phyloP scores from a whole-genome alignment of 2,113 vertebrate species.

The Calyptommatus sinebrachiatus region DNA sequence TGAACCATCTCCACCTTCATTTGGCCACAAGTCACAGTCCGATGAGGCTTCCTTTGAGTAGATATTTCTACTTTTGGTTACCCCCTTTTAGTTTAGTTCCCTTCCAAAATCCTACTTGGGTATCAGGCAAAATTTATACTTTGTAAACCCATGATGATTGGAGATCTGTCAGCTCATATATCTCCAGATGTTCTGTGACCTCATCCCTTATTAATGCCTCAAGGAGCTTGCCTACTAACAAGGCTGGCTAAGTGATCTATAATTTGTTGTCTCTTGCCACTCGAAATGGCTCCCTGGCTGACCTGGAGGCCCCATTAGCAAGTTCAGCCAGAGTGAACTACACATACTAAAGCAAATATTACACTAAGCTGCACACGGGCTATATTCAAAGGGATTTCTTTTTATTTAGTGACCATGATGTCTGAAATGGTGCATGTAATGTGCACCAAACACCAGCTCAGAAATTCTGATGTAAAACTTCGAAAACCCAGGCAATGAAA shows the following conservation, averaged over 20 bases:
- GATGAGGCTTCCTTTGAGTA: background rate
- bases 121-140: conserved; percentile 57
- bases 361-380: conserved; percentile 25
- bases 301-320: conserved; percentile 49
- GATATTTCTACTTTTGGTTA: conserved; percentile 25
- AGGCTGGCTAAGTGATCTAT: conserved; percentile 47
- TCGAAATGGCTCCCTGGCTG: conserved; percentile 55
- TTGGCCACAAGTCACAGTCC: background rate
- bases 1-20: background rate
- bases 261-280: conserved; percentile 55
- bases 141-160: conserved; percentile 52
- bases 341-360: conserved; percentile 32
- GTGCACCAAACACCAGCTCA: too few relatives aligned
- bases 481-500: background rate
- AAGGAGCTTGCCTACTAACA: conserved; percentile 59
- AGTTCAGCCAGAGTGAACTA: conserved; percentile 65
- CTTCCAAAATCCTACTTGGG: conserved; percentile 19
- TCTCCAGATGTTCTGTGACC: conserved; percentile 70
- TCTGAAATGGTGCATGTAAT: conserved; percentile 38
- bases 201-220: conserved; percentile 62
- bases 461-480: background rate
- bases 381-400: conserved; percentile 49
- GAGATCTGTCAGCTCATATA: conserved; percentile 61
- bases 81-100: conserved; percentile 46
- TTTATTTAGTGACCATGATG: conserved; percentile 44